Evolutionary conservation across 2,888 invertebrate species (phyloP), one percentile per base, ranked within the genome.

Genomic region (Acronicta leporina): DNA sequence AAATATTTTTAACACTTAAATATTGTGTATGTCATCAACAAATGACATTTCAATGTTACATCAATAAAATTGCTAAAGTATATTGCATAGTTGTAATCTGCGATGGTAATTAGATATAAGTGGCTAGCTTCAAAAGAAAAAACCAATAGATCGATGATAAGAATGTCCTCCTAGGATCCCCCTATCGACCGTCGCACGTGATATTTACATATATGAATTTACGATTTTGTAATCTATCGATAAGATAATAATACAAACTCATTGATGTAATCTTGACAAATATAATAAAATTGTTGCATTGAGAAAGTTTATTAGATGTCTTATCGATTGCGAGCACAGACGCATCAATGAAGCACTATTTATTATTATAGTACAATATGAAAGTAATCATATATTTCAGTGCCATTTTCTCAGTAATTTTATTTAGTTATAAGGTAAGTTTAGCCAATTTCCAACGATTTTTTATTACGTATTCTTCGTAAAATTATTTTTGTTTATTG

Each of bases 351-450:
- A 57, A 14, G 56, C 44, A 55, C 16, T 65, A 55, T 55, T 45
- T 60, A 50, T 58, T 50, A 57, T 50, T 57, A 40, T 71, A 64
- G 51, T 52, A 57, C 66, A 73, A 75, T 52, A 82, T 83, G 82
- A 81, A 75, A 64, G 63, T 80, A 63, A 46, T 73, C 11, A 56
- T 71, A 33, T 64, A 70, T 60, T 57, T 68, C 4, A 70, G 63
- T 64, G 60, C 63, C 7, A 48, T 73, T 47, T 68, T 77, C 20
- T 59, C 63, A 7, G 35, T 70, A 53, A 57, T 72, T 58, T 60
- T 79, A 15, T 68, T 79, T 42, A 76, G 69, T 70, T 71, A 43
- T 65, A 54, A 68, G 80, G 83, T 81, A 63, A 76, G 81, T 64
- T 44, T 30, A 1, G 9, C 2, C 0, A 30, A 16, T 7, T 43